Conservation (phyloP, 2,888 invertebrate genomes). For the Odontothrips loti region DNA sequence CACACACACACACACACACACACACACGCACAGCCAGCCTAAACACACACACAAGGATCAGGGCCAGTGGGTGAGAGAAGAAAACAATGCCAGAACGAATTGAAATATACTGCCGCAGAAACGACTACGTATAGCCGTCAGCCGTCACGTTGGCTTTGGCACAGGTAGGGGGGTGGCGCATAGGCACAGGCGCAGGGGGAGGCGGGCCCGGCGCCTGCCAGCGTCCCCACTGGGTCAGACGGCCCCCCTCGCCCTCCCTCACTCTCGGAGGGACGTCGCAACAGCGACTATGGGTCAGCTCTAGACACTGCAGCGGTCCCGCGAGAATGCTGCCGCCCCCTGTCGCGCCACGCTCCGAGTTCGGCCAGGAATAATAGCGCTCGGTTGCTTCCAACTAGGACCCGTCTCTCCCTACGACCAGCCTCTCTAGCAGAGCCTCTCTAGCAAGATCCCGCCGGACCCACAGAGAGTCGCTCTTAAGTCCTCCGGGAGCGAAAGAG, state of each 20-base stretch:
- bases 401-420: background rate
- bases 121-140: too few species aligned
- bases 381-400: background rate
- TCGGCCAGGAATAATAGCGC: background rate
- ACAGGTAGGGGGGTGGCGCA: too few species aligned
- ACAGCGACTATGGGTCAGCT: too few species aligned
- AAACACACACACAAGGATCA: background rate
- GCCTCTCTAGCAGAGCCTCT: too few species aligned
- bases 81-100: background rate
- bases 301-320: background rate
- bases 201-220: background rate
- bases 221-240: background rate
- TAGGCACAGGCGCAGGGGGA: background rate
- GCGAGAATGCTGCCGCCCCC: background rate
- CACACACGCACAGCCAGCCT: background rate
- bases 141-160: too few species aligned
- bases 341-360: background rate
- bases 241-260: background rate
- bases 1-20: slow-evolving; percentile 8
- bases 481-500: too few species aligned
- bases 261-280: background rate
- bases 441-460: too few species aligned
- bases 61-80: background rate
- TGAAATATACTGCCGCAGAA: too few species aligned
- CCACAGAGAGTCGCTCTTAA: too few species aligned